These are phyloP conservation scores for Stylophora pistillata DNA, from an alignment of 64 coral and sea anemone genomes.

Conservation along the genomic window DNA sequence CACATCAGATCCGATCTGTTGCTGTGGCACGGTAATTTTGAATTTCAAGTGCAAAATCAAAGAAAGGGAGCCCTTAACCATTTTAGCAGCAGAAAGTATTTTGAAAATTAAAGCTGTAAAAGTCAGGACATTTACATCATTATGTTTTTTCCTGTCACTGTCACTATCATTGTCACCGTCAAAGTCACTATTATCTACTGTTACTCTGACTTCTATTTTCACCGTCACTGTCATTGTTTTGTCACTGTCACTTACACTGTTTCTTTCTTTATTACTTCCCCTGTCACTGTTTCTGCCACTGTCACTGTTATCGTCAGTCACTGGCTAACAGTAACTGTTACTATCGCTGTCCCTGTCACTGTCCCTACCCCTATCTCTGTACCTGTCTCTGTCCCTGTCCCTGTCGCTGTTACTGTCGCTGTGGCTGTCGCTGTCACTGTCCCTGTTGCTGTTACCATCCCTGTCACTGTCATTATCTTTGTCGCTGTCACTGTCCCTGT, in stretches of 20 bases:
- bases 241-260: slow-evolving; percentile 19
- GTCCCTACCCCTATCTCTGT: neutral
- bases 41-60: no score
- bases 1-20: no score
- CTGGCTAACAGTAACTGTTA: no score
- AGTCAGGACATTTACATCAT: no score
- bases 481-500: neutral
- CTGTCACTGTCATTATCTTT: neutral
- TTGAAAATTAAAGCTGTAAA: no score
- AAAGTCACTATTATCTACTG: slow-evolving; percentile 16
- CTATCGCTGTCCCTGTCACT: neutral
- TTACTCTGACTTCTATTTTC: slow-evolving; percentile 3
- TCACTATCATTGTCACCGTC: slow-evolving; percentile 3
- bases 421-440: slow-evolving; percentile 27
- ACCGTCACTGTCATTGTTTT: slow-evolving; percentile 1
- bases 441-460: neutral
- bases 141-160: neutral
- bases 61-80: no score
- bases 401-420: neutral
- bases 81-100: no score
- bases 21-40: no score
- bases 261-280: neutral
- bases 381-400: neutral
- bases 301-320: no score
- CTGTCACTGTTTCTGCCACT: neutral